phyloP scores from a whole-genome alignment of 1,140 invertebrate genomes.

The Heterodera schachtii region DNA sequence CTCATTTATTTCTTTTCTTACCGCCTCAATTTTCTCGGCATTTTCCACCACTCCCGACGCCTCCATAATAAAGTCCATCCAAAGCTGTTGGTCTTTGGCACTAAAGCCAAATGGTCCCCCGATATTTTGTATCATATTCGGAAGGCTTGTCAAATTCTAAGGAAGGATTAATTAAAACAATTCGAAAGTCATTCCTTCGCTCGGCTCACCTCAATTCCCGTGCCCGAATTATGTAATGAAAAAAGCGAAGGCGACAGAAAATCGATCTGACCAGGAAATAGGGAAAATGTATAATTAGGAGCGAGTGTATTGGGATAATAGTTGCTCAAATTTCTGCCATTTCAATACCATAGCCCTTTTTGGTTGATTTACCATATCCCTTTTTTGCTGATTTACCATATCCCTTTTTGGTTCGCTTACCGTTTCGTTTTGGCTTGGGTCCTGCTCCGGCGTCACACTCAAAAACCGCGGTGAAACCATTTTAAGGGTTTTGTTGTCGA shows the following conservation, averaged over 20 bases:
- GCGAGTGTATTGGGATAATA: too few relatives aligned
- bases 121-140: constrained; percentile 34
- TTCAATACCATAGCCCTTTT: background rate
- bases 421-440: constrained; percentile 25
- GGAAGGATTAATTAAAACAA: background rate
- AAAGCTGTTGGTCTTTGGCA: constrained; percentile 32
- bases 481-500: constrained; percentile 52
- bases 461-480: constrained; percentile 58
- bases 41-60: constrained; percentile 22
- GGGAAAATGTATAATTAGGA: too few relatives aligned
- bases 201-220: constrained; percentile 29
- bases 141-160: constrained; percentile 30
- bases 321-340: background rate
- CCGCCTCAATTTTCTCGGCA: constrained; percentile 24
- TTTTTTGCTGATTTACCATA: too few relatives aligned
- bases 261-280: constrained; percentile 38
- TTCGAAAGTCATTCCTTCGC: background rate
- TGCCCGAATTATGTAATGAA: constrained; percentile 35
- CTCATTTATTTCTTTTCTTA: constrained; percentile 8
- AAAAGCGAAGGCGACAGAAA: constrained; percentile 47
- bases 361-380: too few relatives aligned
- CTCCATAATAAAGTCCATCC: constrained; percentile 43
- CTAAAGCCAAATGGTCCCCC: constrained; percentile 27
- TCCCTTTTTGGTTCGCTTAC: background rate
- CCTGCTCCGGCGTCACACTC: constrained; percentile 41